phyloP scores from a whole-genome alignment of 2,113 vertebrate species.

The Melanocharis versteri region DNA sequence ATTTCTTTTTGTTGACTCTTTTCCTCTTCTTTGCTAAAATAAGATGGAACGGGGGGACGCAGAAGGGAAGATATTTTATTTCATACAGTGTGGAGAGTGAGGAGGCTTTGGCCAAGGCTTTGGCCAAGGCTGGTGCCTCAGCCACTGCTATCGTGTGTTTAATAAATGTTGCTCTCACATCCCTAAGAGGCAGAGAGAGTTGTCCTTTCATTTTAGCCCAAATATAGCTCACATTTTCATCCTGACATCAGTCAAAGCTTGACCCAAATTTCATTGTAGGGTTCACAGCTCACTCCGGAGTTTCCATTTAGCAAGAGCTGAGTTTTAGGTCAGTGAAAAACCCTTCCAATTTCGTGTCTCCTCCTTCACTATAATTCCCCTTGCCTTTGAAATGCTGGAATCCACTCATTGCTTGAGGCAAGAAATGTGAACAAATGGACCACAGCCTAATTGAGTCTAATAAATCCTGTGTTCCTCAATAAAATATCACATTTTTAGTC shows the following conservation, averaged over 20 bases:
- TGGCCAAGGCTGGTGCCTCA: background rate
- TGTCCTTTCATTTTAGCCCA: background rate
- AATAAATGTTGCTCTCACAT: background rate
- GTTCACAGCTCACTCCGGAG: background rate
- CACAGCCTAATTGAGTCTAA: conserved; percentile 12
- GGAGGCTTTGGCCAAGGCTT: background rate
- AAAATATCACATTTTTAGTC: conserved; percentile 22
- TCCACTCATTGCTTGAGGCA: background rate
- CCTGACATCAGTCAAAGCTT: background rate
- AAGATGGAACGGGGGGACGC: background rate
- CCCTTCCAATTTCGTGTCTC: background rate
- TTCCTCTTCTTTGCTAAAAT: background rate
- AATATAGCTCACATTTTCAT: background rate
- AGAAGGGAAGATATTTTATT: background rate
- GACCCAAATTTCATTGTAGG: background rate
- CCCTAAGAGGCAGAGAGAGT: background rate
- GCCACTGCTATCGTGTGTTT: background rate
- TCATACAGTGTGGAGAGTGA: background rate
- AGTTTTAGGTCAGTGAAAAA: background rate
- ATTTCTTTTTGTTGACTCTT: background rate
- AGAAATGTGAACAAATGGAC: conserved; percentile 3
- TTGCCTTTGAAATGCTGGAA: conserved; percentile 23
- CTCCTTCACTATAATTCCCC: background rate
- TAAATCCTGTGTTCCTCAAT: conserved; percentile 36
- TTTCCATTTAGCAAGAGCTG: background rate